Conservation (phyloP, 2,113 vertebrate genomes). For the Chloebia gouldiae region DNA sequence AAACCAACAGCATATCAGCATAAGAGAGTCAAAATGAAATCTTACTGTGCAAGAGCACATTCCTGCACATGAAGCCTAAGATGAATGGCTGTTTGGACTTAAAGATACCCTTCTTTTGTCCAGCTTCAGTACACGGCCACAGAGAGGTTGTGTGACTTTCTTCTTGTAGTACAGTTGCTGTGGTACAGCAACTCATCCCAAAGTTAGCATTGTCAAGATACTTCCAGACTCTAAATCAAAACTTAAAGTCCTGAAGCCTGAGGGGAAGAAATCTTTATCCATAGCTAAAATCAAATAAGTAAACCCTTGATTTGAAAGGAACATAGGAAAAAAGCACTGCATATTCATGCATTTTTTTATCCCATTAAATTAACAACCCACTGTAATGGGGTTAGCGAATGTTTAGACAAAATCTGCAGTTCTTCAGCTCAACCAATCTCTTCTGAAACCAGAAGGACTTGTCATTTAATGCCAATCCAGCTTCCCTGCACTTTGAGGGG, state of each 20-base stretch:
- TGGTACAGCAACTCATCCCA: not conserved
- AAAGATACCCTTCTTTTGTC: not conserved
- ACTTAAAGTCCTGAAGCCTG: not conserved
- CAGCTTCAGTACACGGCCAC: conserved; percentile 35
- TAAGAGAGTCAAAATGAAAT: not conserved
- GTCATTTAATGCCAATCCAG: not conserved
- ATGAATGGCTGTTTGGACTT: conserved; percentile 48
- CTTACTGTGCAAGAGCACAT: not conserved
- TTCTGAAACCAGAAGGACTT: not conserved
- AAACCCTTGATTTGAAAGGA: conserved; percentile 6
- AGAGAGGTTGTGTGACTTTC: not conserved
- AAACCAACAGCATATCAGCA: not conserved
- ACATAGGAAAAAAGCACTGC: not conserved
- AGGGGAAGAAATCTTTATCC: not conserved
- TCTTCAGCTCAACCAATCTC: not conserved
- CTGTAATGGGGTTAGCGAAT: not conserved
- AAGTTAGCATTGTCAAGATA: not conserved
- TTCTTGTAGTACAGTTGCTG: not conserved
- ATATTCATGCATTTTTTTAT: not conserved
- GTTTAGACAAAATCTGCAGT: not conserved
- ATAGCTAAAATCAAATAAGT: conserved; percentile 33
- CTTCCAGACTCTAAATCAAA: not conserved
- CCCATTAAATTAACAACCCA: not conserved
- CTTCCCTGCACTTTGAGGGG: not conserved
- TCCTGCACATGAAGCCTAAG: conserved; percentile 11